Evolutionary conservation across 2,888 invertebrate species (phyloP).

Genomic region (Drosophila subquinaria): DNA sequence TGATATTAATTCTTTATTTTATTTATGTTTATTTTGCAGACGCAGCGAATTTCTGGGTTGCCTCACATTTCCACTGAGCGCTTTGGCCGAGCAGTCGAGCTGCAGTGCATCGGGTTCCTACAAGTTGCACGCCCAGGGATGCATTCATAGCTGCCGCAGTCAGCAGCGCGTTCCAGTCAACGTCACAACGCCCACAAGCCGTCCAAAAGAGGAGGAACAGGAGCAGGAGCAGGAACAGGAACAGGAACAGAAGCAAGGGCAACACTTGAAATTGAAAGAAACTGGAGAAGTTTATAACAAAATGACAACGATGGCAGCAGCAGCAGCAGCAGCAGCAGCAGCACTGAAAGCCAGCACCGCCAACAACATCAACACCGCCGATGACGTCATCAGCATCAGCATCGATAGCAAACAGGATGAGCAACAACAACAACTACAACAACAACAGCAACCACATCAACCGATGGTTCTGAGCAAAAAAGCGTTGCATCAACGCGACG

Average conservation of each 20-base stretch:
- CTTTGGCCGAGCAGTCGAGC: slow-evolving; percentile 88
- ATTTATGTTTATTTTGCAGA: slow-evolving; percentile 86
- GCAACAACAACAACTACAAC: slow-evolving; percentile 36
- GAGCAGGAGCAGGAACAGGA: slow-evolving; percentile 12
- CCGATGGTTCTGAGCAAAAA: slow-evolving; percentile 86
- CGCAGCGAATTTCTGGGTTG: slow-evolving; percentile 97
- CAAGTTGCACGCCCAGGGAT: slow-evolving; percentile 90
- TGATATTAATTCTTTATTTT: neutral
- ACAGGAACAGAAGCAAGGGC: neutral
- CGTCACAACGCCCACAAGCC: slow-evolving; percentile 46
- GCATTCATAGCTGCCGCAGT: slow-evolving; percentile 85
- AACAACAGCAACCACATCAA: slow-evolving; percentile 45
- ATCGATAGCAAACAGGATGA: slow-evolving; percentile 79
- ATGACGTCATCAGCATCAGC: slow-evolving; percentile 83
- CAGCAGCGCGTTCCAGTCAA: slow-evolving; percentile 28
- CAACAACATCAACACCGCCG: slow-evolving; percentile 30
- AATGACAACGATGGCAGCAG: slow-evolving; percentile 46
- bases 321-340: slow-evolving; percentile 19
- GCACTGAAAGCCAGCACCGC: slow-evolving; percentile 79
- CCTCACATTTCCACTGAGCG: slow-evolving; percentile 95
- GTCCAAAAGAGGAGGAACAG: slow-evolving; percentile 32
- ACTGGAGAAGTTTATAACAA: neutral
- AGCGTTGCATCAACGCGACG: slow-evolving; percentile 88
- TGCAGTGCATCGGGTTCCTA: slow-evolving; percentile 88
- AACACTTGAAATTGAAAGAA: slow-evolving; percentile 6